Base-by-base conservation (phyloP, 2,113 vertebrate species). In the Zapornia atra region DNA sequence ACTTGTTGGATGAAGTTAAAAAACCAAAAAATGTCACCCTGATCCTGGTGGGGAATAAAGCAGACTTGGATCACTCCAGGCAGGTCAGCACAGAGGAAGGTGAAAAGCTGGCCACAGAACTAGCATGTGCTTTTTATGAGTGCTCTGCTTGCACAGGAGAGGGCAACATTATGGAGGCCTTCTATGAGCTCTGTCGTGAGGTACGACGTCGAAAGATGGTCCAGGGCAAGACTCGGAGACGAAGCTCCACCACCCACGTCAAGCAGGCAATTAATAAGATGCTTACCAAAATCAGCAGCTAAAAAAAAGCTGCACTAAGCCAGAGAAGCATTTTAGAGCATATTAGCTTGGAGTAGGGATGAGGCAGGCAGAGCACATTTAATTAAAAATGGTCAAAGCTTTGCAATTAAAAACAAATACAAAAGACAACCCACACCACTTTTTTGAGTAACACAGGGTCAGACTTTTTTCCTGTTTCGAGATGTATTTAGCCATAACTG, bases 211-310 rank as follows among this genome's bases (percentile, higher is more conserved):
- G 99, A 29, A 99, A 98, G 14, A 99, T 99, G 86, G 98, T 99
- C 33, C 99, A 99, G 97, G 99, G 99, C 92, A 99, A 99, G 96
- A 98, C 99, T 4, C 96, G 99, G 19, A 98, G 99, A 61, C 98
- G 99, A 83, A 99, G 99, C 97, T 99, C 99, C 63, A 99, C 99
- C 94, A 99, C 99, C 1, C 99, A 99, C 0, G 99, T 99, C 97
- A 99, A 99, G 92, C 99, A 99, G 96, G 99, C 99, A 92, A 99
- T 99, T 96, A 99, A 99, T 96, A 99, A 99, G 98, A 99, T 99
- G 99, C 98, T 99, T 38, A 99, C 99, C 93, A 99, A 99, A 97
- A 99, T 99, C 97, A 99, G 99, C 98, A 99, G 99, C 97, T 99
- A 99, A 97, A 80, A 96, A 96, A 73, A 22, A 56, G 60, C 53